Base-by-base conservation (phyloP, 1,140 invertebrate genomes). In the Bombus huntii region DNA sequence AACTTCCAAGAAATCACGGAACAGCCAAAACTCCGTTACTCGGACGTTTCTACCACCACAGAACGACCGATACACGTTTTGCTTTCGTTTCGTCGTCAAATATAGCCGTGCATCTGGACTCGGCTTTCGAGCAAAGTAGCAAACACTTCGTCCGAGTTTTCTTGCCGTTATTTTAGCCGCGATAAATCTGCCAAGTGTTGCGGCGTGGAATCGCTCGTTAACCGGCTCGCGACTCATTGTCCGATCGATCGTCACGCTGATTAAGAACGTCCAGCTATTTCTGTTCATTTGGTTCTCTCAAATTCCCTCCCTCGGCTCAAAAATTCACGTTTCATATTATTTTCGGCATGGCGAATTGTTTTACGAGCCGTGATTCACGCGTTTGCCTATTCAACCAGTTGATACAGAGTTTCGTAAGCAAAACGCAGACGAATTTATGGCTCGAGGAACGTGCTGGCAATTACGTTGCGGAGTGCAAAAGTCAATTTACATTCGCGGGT, bases 171-270 rank as follows among this genome's bases (percentile, higher is more conserved):
- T 84, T 78, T 85, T 87, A 84, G 37, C 68, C 53, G 68, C 68
- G 76, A 80, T 85, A 85, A 80, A 85, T 85, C 76, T 80, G 83
- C 68, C 83, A 80, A 80, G 65, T 78, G 65, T 59, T 84, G 75
- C 47, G 44, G 10, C 66, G 66, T 31, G 59, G 37, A 9, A 62
- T 53, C 44, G 42, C 31, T 39, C 22, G 57, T 83, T 15, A 65
- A 28, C 31, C 25, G 62, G 10, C 10, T 15, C 31, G n/a, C 62
- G 73, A 42, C 42, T 76, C 37, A 80, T 83, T 83, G 74, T 83
- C 66, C 44, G 73, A 80, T 85, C 68, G 68, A 85, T 85, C 76
- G 47, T 72, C 53, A 59, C 4, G 53, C 10, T 59, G 53, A 80
- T 85, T 85, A 85, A 72, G 76, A 70, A 77, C 18, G 31, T 12